Conservation (phyloP, 2,888 invertebrate species). For the Cosmia pyralina region DNA sequence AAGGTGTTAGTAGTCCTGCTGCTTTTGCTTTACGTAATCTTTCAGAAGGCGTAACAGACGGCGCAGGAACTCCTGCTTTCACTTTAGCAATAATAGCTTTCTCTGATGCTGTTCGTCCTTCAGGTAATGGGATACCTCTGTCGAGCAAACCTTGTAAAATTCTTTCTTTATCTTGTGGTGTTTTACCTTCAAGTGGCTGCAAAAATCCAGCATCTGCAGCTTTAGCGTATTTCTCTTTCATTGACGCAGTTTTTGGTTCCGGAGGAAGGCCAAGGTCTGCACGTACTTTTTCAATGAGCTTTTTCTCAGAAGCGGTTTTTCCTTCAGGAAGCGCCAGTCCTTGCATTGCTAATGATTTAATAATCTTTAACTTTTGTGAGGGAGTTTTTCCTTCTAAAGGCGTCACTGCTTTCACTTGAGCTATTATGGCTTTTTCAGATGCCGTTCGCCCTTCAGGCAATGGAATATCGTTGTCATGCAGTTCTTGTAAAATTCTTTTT, state of each 20-base stretch:
- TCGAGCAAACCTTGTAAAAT: conserved; percentile 25
- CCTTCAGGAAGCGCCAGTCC: background rate
- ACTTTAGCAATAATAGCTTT: conserved; percentile 39
- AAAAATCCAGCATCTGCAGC: conserved; percentile 32
- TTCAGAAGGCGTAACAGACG: background rate
- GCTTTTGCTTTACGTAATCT: conserved; percentile 16
- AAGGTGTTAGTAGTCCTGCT: conserved; percentile 10
- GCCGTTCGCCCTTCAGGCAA: background rate
- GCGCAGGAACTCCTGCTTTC: background rate
- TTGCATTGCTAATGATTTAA: background rate
- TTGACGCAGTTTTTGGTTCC: conserved; percentile 30
- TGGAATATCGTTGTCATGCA: background rate
- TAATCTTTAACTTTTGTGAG: background rate
- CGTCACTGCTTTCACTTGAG: conserved; percentile 50
- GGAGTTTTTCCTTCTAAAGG: conserved; percentile 21
- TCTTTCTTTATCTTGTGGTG: conserved; percentile 30
- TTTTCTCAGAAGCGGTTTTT: background rate
- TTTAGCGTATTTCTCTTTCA: conserved; percentile 36
- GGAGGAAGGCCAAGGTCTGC: conserved; percentile 39
- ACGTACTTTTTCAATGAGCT: background rate
- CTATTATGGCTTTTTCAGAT: conserved; percentile 43
- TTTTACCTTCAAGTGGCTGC: conserved; percentile 17
- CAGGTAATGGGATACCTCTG: conserved; percentile 20
- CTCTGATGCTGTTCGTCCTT: conserved; percentile 36
- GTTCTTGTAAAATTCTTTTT: background rate